Evolutionary conservation across 53 echinoderm and acorn worm genomes (phyloP).

Genomic region (Apostichopus leukothele): DNA sequence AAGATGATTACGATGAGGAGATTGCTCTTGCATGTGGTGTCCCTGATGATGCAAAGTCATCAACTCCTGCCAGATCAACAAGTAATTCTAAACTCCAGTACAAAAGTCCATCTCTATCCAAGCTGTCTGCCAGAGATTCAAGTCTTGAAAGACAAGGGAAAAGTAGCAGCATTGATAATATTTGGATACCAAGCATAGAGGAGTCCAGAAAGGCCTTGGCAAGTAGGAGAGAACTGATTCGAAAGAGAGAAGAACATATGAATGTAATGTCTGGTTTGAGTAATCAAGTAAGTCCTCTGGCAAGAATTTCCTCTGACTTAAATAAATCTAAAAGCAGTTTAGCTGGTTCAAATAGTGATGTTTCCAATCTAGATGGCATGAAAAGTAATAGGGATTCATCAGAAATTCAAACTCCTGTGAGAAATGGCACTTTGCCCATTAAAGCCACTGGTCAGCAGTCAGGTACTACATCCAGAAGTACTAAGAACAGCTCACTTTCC

Average conservation of each 20-base stretch:
- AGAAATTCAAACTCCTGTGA: neutral
- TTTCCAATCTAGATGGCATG: neutral
- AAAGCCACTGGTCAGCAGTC: neutral
- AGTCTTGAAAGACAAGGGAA: conserved; percentile 32
- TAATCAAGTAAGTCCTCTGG: neutral
- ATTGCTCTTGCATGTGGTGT: conserved; percentile 54
- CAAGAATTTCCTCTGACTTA: conserved; percentile 2
- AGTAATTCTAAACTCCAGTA: neutral
- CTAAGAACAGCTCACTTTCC: neutral
- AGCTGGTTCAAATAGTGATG: neutral
- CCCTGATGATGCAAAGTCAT: neutral
- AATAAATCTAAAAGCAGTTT: neutral
- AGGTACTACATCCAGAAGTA: neutral
- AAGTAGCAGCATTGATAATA: conserved; percentile 34
- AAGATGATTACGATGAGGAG: conserved; percentile 70
- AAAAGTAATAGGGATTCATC: neutral
- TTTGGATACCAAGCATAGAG: conserved; percentile 54
- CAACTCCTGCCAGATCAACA: conserved; percentile 33
- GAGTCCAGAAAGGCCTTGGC: conserved; percentile 57
- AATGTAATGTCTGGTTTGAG: neutral
- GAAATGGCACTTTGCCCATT: neutral
- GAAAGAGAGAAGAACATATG: conserved; percentile 49
- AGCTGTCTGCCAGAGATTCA: conserved; percentile 26
- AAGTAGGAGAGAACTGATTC: conserved; percentile 57
- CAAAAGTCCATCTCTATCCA: conserved; percentile 34